Conservation (phyloP, 2,797 vertebrate species). For the Falco cherrug region DNA sequence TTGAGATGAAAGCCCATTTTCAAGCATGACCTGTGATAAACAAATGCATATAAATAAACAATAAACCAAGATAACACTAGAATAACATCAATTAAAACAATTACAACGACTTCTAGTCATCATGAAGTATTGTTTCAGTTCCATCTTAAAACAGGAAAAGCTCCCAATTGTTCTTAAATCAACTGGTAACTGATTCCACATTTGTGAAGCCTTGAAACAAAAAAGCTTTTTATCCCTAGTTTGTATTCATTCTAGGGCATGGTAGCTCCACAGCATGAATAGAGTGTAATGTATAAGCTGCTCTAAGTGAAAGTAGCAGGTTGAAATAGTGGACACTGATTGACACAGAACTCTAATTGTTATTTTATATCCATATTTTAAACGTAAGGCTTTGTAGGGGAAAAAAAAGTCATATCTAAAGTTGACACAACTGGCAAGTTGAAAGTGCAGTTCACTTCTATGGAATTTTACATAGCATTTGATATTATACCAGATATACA, state of each 20-base stretch:
- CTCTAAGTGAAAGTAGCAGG: slow-evolving; percentile 47
- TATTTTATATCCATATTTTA: slow-evolving; percentile 33
- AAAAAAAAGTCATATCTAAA: not conserved
- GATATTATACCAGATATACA: not conserved
- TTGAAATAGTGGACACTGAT: slow-evolving; percentile 19
- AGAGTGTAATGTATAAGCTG: slow-evolving; percentile 40
- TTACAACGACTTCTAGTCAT: slow-evolving; percentile 75
- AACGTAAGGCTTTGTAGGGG: not conserved
- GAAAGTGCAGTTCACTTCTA: not conserved
- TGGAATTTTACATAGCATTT: not conserved
- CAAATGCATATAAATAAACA: slow-evolving; percentile 75
- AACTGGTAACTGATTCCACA: slow-evolving; percentile 77
- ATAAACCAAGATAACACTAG: slow-evolving; percentile 73
- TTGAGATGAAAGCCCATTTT: slow-evolving; percentile 71
- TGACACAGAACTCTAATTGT: not conserved
- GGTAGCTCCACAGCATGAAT: slow-evolving; percentile 46
- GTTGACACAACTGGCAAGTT: not conserved
- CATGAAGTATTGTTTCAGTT: slow-evolving; percentile 75
- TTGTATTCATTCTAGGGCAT: slow-evolving; percentile 67
- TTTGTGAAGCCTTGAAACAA: slow-evolving; percentile 75
- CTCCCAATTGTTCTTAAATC: slow-evolving; percentile 77
- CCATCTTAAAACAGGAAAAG: slow-evolving; percentile 77
- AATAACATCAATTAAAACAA: slow-evolving; percentile 79
- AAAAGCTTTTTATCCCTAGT: slow-evolving; percentile 72
- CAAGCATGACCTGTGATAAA: slow-evolving; percentile 73